Conservation (phyloP, 2,113 vertebrate species). For the Hystrix cristata region DNA sequence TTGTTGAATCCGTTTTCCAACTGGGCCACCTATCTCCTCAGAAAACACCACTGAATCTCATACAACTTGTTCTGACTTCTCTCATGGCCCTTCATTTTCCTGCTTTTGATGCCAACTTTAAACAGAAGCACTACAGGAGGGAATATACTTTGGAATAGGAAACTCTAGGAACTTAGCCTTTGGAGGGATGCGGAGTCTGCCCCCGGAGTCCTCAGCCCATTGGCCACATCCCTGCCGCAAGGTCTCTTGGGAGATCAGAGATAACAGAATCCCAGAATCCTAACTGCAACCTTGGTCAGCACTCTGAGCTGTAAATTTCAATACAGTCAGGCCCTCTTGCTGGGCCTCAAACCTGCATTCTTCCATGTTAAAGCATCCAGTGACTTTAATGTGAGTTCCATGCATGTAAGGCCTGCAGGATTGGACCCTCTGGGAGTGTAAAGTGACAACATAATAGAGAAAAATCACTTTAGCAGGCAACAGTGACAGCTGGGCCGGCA, state of each 20-base stretch:
- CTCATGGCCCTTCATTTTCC: background rate
- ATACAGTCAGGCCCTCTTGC: conserved; percentile 30
- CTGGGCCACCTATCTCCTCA: background rate
- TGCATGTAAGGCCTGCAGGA: conserved; percentile 76
- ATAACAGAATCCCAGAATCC: background rate
- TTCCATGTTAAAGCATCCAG: conserved; percentile 74
- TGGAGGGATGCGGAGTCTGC: background rate
- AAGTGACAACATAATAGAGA: conserved; percentile 86
- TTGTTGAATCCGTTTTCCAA: background rate
- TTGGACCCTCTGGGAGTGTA: conserved; percentile 83
- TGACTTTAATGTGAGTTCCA: conserved; percentile 81
- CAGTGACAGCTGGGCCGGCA: conserved; percentile 84
- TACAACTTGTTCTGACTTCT: background rate
- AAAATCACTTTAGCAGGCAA: conserved; percentile 84
- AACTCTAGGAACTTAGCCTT: background rate
- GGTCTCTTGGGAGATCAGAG: background rate
- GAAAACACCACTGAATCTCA: background rate
- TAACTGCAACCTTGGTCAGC: rapidly evolving
- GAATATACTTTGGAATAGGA: background rate
- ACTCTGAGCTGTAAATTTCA: conserved; percentile 20
- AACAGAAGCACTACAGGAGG: background rate
- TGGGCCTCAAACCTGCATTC: conserved; percentile 64
- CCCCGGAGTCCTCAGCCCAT: background rate
- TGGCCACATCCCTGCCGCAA: background rate
- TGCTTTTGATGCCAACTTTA: background rate